Evolutionary conservation across 2,888 invertebrate genomes (phyloP).

Genomic region (Chydorus sphaericus): DNA sequence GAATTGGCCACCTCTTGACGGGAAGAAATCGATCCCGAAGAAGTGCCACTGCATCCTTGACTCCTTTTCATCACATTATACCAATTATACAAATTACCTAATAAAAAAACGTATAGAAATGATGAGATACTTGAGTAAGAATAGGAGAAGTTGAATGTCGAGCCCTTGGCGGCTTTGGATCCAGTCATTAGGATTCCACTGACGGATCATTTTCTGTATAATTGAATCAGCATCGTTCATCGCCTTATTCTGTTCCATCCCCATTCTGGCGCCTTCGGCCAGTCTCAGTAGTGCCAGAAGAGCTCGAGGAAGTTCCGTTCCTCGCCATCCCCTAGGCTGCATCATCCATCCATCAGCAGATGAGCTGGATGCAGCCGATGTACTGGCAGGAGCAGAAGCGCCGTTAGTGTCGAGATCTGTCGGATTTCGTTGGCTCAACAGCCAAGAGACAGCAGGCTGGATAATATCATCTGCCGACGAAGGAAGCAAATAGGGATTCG

Average conservation of each 20-base stretch:
- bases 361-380: too few relatives aligned
- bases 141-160: background rate
- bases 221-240: background rate
- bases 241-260: background rate
- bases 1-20: background rate
- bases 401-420: slow-evolving; percentile 7
- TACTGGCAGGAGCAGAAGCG: too few relatives aligned
- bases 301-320: slow-evolving; percentile 68
- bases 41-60: slow-evolving; percentile 22
- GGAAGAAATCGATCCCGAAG: slow-evolving; percentile 13
- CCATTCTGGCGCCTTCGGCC: background rate
- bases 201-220: background rate
- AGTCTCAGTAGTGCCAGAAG: slow-evolving; percentile 52
- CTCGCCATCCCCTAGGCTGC: too few relatives aligned
- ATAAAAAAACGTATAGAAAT: background rate
- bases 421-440: slow-evolving; percentile 7
- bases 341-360: slow-evolving; percentile 33
- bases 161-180: background rate
- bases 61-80: background rate
- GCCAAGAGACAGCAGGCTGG: slow-evolving; percentile 11
- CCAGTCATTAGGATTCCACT: too few relatives aligned
- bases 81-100: background rate
- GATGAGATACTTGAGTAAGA: background rate
- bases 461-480: slow-evolving; percentile 3
- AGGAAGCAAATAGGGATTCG: too few relatives aligned